A percentile compares a stretch with the other conserved stretches of the same genome.
Evolutionary conservation across 2,797 vertebrate genomes (phyloP).

Genomic region (Ambastaia sidthimunki): DNA sequence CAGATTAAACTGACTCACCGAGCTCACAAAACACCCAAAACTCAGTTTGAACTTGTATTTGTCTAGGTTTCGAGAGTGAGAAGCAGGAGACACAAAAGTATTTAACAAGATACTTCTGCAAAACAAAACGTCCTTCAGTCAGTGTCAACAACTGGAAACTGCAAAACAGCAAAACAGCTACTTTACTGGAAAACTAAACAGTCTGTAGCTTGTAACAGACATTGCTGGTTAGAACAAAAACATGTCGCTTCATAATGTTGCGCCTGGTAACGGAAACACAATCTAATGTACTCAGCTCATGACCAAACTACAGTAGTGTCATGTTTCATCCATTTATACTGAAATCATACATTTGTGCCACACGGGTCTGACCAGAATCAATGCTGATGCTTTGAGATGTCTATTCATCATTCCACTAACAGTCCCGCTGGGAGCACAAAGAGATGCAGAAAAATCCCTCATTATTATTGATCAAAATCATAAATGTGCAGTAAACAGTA

Average conservation of each 20-base stretch:
- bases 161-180: background rate
- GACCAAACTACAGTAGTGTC: background rate
- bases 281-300: background rate
- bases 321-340: background rate
- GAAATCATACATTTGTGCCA: background rate
- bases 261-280: background rate
- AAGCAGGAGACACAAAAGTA: background rate
- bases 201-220: too few species aligned
- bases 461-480: conserved; percentile 33
- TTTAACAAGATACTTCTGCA: background rate
- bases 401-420: conserved; percentile 45
- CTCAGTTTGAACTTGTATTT: background rate
- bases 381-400: conserved; percentile 16
- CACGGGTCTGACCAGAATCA: background rate
- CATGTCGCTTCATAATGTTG: background rate
- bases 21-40: conserved; percentile 8
- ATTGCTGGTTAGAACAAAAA: too few species aligned
- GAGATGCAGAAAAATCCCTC: background rate
- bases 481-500: conserved; percentile 18
- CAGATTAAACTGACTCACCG: background rate
- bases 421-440: background rate
- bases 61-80: background rate
- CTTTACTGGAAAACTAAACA: too few species aligned
- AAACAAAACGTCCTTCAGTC: conserved; percentile 21
- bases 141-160: conserved; percentile 31